phyloP scores from a whole-genome alignment of 2,888 invertebrate genomes.

The Protophormia terraenovae region DNA sequence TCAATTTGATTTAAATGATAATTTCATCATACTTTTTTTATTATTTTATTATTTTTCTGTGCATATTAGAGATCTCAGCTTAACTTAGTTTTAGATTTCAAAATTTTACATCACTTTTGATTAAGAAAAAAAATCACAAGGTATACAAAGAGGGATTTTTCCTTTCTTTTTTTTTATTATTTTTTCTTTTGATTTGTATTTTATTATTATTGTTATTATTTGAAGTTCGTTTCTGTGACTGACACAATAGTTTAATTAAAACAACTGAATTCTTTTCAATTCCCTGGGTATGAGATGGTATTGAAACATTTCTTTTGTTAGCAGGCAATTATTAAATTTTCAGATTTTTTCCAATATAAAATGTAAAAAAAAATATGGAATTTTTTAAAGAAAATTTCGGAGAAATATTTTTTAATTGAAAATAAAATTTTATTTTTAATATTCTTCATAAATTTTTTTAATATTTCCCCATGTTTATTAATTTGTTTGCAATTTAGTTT shows the following conservation, averaged over 20 bases:
- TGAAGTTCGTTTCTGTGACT: conserved; percentile 41
- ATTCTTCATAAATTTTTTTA: neutral
- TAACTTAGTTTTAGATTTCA: conserved; percentile 9
- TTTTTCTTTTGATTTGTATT: neutral
- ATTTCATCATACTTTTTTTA: conserved; percentile 43
- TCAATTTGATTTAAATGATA: conserved; percentile 73
- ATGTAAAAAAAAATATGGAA: neutral
- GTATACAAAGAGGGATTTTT: conserved; percentile 21
- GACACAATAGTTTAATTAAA: conserved; percentile 48
- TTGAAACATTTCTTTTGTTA: conserved; percentile 43
- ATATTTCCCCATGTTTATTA: neutral
- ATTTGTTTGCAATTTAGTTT: neutral
- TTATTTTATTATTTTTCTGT: neutral
- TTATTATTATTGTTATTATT: conserved; percentile 24
- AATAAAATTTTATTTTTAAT: neutral
- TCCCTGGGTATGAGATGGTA: conserved; percentile 22
- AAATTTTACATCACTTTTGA: conserved; percentile 40
- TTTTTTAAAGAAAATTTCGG: neutral
- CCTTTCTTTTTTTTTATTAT: neutral
- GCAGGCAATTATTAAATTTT: neutral
- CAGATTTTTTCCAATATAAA: neutral
- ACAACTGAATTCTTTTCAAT: conserved; percentile 38
- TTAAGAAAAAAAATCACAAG: neutral
- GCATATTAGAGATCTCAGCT: conserved; percentile 14
- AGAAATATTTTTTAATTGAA: too few relatives aligned